A percentile compares a stretch with the other conserved stretches of the same genome.
These are phyloP conservation scores for Ophthalmotilapia sp. DNA, from an alignment of 2,113 vertebrate species.

Conservation along the genomic window DNA sequence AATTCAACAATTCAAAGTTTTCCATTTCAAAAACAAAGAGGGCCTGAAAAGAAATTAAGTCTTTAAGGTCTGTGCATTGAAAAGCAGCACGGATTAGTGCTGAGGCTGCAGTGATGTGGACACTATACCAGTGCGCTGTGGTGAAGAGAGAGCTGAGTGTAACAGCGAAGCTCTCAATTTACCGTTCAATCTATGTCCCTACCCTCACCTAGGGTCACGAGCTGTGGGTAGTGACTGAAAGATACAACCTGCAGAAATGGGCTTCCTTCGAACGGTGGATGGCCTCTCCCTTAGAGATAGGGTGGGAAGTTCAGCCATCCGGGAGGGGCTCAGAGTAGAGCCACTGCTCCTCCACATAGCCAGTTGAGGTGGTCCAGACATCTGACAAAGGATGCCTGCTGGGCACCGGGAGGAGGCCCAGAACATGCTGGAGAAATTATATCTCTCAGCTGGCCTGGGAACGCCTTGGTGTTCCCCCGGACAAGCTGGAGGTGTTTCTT, in stretches of 20 bases:
- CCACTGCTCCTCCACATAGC: not conserved
- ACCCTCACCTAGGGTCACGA: not conserved
- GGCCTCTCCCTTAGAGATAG: not conserved
- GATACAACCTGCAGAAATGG: not conserved
- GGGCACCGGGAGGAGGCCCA: not conserved
- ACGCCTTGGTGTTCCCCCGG: not conserved
- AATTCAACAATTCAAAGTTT: not conserved
- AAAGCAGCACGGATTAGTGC: not conserved
- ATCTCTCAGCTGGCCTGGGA: not conserved
- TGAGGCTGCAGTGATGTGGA: not conserved
- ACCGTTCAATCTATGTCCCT: not conserved
- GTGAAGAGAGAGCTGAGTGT: not conserved
- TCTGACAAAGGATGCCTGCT: not conserved
- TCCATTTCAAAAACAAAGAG: not conserved
- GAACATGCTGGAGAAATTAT: not conserved
- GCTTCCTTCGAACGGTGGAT: not conserved
- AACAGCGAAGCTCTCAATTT: not conserved
- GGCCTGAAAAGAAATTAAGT: not conserved
- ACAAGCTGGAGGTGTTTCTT: not conserved
- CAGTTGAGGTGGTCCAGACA: not conserved
- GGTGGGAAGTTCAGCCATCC: not conserved
- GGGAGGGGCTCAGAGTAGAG: not conserved
- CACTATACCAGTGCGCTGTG: not conserved
- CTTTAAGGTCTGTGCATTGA: not conserved
- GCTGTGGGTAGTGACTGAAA: not conserved